Conservation (phyloP, 1,140 invertebrate species). For the Nasonia giraulti region DNA sequence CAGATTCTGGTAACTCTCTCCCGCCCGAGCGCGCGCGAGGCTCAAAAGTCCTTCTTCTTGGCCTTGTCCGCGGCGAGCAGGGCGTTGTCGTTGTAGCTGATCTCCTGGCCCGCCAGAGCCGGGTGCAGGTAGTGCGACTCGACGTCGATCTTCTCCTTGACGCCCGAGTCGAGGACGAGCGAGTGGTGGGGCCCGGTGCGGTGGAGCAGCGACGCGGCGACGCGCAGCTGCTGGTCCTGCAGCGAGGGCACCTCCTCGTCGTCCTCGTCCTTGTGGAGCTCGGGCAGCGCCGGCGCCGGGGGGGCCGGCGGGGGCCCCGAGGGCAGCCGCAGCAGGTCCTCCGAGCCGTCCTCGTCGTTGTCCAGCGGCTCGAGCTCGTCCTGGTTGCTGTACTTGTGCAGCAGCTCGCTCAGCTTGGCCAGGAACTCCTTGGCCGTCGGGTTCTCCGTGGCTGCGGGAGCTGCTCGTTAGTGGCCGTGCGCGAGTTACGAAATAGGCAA, state of each 20-base stretch:
- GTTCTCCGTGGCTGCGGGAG: slow-evolving; percentile 31
- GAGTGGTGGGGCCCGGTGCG: slow-evolving; percentile 69
- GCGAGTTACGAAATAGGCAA: too few species aligned
- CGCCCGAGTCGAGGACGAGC: slow-evolving; percentile 68
- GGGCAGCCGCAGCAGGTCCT: neutral
- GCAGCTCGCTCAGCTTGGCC: slow-evolving; percentile 64
- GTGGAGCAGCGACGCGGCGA: slow-evolving; percentile 59
- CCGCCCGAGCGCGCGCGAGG: neutral
- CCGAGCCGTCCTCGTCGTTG: neutral
- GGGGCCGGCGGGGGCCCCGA: neutral
- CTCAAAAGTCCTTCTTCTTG: slow-evolving; percentile 70
- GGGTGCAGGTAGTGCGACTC: slow-evolving; percentile 74
- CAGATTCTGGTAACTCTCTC: neutral
- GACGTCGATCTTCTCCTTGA: slow-evolving; percentile 74
- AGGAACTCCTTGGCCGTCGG: slow-evolving; percentile 51
- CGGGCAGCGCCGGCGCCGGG: neutral
- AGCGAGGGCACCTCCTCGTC: slow-evolving; percentile 54
- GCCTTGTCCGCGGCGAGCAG: slow-evolving; percentile 62
- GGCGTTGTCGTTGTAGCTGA: slow-evolving; percentile 73
- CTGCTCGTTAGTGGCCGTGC: too few species aligned
- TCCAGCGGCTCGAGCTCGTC: slow-evolving; percentile 28
- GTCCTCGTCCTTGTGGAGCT: slow-evolving; percentile 51
- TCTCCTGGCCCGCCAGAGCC: slow-evolving; percentile 73
- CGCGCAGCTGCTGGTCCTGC: slow-evolving; percentile 60
- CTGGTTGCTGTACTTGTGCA: slow-evolving; percentile 64